Base-by-base conservation (phyloP, 2,888 invertebrate species). In the Deilephila porcellus region DNA sequence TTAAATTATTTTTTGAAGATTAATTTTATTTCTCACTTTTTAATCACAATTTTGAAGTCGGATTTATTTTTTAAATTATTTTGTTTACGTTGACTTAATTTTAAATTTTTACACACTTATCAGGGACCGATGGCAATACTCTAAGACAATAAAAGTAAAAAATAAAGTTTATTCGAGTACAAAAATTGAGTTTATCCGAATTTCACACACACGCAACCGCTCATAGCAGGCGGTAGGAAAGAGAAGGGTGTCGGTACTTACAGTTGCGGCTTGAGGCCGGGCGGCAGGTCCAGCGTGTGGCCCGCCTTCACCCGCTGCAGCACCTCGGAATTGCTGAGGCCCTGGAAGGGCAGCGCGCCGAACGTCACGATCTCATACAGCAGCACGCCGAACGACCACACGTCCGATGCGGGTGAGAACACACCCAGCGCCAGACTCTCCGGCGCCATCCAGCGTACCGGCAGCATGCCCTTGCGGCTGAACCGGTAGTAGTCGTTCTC, bases 391-490 rank as follows among this genome's bases (percentile, higher is more conserved):
- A 96, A 98, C 56, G 98, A 97, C 98, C 98, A 99, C 20, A 98
- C 96, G 90, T 99, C 98, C 0, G 98, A 98, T 59, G 97, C 96
- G 29, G 97, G 96, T 0, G 98, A 97, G 89, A 98, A 98, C 73
- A 98, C 95, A 17, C 98, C 98, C 34, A 97, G 94, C 4, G 96
- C 96, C 20, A 98, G 92, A 80, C 97, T 97, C 91, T 98, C 98
- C 0, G 98, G 98, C 0, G 98, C 97, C 98, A 98, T 98, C 98
- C 98, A 98, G 76, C 98, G 95, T 11, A 98, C 98, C 0, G 98
- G 98, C 79, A 98, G 91, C 97, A 98, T 97, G 86, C 97, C 97
- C 92, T 97, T 97, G 77, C 98, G 96, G 85, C 97, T 97, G 88
- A 98, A 98, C 78, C 97, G 96, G 91, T 98, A 98, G 89, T 98